phyloP scores from a whole-genome alignment of 2,113 vertebrate genomes.

The Mormyrus iriodes region DNA sequence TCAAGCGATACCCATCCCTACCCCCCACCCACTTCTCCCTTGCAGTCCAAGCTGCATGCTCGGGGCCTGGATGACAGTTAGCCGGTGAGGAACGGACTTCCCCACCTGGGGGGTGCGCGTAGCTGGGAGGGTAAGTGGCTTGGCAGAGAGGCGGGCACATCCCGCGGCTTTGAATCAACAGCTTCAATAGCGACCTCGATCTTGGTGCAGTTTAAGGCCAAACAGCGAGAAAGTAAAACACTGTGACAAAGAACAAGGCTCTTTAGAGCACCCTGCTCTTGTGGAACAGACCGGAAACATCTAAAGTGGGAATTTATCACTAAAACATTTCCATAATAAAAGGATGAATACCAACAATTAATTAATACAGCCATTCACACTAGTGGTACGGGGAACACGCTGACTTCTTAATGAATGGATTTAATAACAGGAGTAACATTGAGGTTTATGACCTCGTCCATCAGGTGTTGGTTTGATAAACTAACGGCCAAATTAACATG shows the following conservation, averaged over 20 bases:
- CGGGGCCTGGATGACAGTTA: not conserved
- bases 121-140: constrained; percentile 29
- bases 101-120: constrained; percentile 36
- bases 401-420: not conserved
- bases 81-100: constrained; percentile 35
- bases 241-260: not conserved
- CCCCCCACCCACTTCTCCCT: too few species aligned
- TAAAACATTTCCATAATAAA: not conserved
- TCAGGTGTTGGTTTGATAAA: not conserved
- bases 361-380: not conserved
- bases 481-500: not conserved
- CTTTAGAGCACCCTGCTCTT: not conserved
- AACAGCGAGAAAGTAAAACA: not conserved
- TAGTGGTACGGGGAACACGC: not conserved
- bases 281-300: not conserved
- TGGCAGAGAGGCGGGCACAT: not conserved
- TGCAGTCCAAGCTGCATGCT: not conserved
- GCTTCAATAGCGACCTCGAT: not conserved
- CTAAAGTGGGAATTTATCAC: not conserved
- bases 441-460: not conserved
- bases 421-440: not conserved
- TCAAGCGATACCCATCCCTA: too few species aligned
- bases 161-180: not conserved
- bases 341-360: not conserved
- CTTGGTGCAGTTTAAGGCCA: not conserved